Base-by-base conservation (phyloP, 2,113 vertebrate genomes). In the Melanotaenia duboulayi region DNA sequence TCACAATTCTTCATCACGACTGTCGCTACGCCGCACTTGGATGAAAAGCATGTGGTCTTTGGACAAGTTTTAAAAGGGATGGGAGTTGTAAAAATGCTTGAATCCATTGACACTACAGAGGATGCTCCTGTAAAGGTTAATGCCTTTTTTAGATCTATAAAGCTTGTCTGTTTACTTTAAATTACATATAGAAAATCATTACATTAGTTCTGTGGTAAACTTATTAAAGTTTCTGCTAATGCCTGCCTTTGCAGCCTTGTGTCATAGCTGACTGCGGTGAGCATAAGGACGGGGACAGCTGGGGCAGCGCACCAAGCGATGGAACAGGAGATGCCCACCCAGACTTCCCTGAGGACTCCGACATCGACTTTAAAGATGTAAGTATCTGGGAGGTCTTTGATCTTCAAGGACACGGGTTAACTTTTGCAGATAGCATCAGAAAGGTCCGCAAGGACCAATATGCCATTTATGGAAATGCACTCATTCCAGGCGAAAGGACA, bases 1-100 rank as follows among this genome's bases (percentile, higher is more conserved):
- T 99, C 98, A 2, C 98, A 99, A 90, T 98, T 99, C 89, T 99
- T 99, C 50, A 96, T 99, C 90, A 98, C 96, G 39, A 98, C 96
- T 0, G 96, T 97, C 51, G 94, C 96, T 28, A 97, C 97, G 16
- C 92, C 96, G 7, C 98, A 99, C 79, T 82, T 99, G 80, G 97
- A 99, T 35, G 94, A 90, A 40, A 99, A 99, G 59, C 97, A 99
- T 0, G 97, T 99, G 40, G 95, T 99, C 20, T 99, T 99, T 51
- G 98, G 98, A 40, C 96, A 97, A 78, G 94, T 98, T 63, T 80
- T 99, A 51, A 97, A 96, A 90, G 97, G 98, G 63, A 92, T 96
- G 90, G 97, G 96, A 17, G 82, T 99, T 39, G 90, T 96, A 50
- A 98, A 96, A 84, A 91, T 95, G 55, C 75, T 99, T 82, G 98